Base-by-base conservation (phyloP, 2,113 vertebrate genomes). In the human (Homo sapiens) region DNA sequence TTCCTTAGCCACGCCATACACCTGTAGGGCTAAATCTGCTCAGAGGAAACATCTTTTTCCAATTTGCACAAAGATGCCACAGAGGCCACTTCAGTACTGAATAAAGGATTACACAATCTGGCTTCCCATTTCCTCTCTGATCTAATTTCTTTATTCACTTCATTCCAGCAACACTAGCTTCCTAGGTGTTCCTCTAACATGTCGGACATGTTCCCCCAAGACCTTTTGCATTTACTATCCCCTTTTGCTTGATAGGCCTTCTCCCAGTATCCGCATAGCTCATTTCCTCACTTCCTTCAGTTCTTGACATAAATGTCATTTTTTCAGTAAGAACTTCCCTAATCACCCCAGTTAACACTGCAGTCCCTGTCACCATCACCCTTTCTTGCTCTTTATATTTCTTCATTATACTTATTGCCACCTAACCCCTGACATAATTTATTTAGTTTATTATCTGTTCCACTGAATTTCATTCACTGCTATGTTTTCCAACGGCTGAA, bases 231-330 rank as follows among this genome's bases (percentile, higher is more conserved):
- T 83, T 16, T 72, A 38, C 87, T 40, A 20, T 20, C 55, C 52
- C 32, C 1, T 55, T 48, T 27, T 64, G 35, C 43, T 79, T 73
- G 9, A n/a, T 0, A 89, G 55, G 5, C 75, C 38, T 75, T 64
- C 22, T 89, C 83, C 43, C 72, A 96, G 70, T n/a, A 83, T 2
- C 83, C 45, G 78, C 61, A 50, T 0, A 75, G 45, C 45, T 92
- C n/a, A 80, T 76, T 80, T 84, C 84, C 45, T 94, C 50, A 45
- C 30, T 52, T 95, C 80, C 32, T 70, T 89, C 94, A 94, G 38
- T 52, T 72, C 50, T 22, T 50, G 75, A 92, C 22, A 84, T 8
- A 79, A 48, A n/a, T 38, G 66, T 38, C 57, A 87, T 38, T 90
- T 90, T 90, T 68, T 50, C 35, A 87, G 22, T 32, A 81, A 70